Conservation (phyloP, 2,888 invertebrate species). For the Diaprepes abbreviatus region DNA sequence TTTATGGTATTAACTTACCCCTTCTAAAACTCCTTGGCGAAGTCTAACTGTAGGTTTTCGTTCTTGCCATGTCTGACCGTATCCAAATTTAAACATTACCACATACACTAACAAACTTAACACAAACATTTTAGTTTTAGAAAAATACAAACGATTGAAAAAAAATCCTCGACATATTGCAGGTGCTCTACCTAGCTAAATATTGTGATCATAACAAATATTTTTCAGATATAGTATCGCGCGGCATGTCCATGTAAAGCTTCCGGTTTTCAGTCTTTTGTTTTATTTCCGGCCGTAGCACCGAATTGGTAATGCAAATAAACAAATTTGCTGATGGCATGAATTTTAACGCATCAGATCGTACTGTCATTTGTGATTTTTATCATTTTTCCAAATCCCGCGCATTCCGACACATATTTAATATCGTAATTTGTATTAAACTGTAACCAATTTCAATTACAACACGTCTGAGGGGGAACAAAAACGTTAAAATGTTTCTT, state of each 20-base stretch:
- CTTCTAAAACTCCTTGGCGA: slow-evolving; percentile 73
- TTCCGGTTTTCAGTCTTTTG: slow-evolving; percentile 59
- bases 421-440: too few species aligned
- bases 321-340: slow-evolving; percentile 20
- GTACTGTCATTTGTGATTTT: not conserved
- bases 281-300: slow-evolving; percentile 55
- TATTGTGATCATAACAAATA: slow-evolving; percentile 14
- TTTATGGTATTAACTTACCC: too few species aligned
- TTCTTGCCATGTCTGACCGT: slow-evolving; percentile 54
- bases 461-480: too few species aligned
- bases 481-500: too few species aligned
- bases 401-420: not conserved
- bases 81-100: slow-evolving; percentile 31
- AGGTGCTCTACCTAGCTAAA: not conserved
- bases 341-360: slow-evolving; percentile 4
- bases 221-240: slow-evolving; percentile 50
- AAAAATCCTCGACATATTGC: slow-evolving; percentile 4
- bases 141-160: not conserved
- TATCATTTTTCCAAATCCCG: not conserved
- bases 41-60: slow-evolving; percentile 69
- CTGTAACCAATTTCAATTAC: too few species aligned
- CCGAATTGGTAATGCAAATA: slow-evolving; percentile 39
- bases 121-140: slow-evolving; percentile 12
- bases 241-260: slow-evolving; percentile 38
- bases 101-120: not conserved